phyloP scores from a whole-genome alignment of 2,888 invertebrate species.

The Amphipoea lucens region DNA sequence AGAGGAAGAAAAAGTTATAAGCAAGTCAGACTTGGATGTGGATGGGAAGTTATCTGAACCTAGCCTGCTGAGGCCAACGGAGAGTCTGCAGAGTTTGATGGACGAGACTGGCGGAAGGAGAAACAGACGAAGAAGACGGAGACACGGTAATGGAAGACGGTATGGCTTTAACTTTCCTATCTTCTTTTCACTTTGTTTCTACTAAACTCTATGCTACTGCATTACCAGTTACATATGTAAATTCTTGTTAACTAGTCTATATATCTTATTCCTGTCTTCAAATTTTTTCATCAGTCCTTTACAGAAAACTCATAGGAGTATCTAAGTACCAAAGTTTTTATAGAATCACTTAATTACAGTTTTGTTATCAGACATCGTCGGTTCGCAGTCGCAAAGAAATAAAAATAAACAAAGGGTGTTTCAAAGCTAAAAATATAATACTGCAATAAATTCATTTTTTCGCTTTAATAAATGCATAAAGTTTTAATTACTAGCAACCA shows the following conservation, averaged over 20 bases:
- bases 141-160: constrained; percentile 87
- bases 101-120: constrained; percentile 76
- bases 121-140: constrained; percentile 77
- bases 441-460: neutral
- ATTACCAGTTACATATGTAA: neutral
- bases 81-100: constrained; percentile 83
- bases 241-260: neutral
- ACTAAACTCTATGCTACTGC: neutral
- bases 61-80: constrained; percentile 83
- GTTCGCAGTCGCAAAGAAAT: no score
- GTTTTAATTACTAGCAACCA: constrained; percentile 3
- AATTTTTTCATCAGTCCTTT: neutral
- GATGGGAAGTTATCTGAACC: constrained; percentile 75
- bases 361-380: neutral
- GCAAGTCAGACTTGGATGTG: constrained; percentile 76
- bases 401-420: neutral
- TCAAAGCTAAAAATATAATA: neutral
- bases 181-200: constrained; percentile 28
- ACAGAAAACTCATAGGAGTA: neutral
- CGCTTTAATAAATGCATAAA: neutral
- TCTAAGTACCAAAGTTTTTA: neutral
- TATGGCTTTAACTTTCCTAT: constrained; percentile 68
- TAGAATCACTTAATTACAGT: neutral
- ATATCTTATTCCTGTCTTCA: neutral
- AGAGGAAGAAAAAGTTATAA: constrained; percentile 79